Base-by-base conservation (phyloP, 2,797 vertebrate species). In the Simalia tracyae region DNA sequence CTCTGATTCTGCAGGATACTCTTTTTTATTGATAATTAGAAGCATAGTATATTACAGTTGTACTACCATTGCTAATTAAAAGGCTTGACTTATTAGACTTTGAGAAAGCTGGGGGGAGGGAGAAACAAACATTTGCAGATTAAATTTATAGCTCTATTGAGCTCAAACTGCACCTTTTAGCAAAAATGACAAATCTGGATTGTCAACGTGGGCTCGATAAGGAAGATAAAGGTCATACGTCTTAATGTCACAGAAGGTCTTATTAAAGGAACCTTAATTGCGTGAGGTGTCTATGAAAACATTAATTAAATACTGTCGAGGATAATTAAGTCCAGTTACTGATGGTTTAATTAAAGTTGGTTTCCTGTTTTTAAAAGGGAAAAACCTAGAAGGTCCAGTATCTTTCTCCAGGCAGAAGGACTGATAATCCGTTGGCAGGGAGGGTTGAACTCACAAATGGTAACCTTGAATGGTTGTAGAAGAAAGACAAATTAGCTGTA, bases 241-340 rank as follows among this genome's bases (percentile, higher is more conserved):
- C 98, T 99, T 98, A 98, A 98, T 98, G 98, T 97, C 98, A 98
- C 96, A 97, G 98, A 98, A 98, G 98, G 98, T 98, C 98, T 98
- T 98, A 98, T 98, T 99, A 99, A 99, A 98, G 97, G 97, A 98
- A 98, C 97, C 98, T 98, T 99, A 98, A 99, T 99, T 99, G 98
- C 98, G 98, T 98, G 98, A 99, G 98, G 98, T 98, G 98, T 97
- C 98, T 98, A 98, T 97, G 98, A 99, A 91, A 99, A 98, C 98
- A 99, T 99, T 99, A 99, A 99, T 99, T 99, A 99, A 98, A 98
- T 99, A 98, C 98, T 98, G 98, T 98, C 98, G 97, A 98, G 98
- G 98, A 98, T 99, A 99, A 99, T 99, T 98, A 99, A 98, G 97
- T 97, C 95, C 96, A 96, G 98, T 99, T 99, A 98, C 98, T 98